A percentile compares a stretch with the other conserved stretches of the same genome.
Conservation (phyloP, 2,113 vertebrate species). For the Corynorhinus townsendii region DNA sequence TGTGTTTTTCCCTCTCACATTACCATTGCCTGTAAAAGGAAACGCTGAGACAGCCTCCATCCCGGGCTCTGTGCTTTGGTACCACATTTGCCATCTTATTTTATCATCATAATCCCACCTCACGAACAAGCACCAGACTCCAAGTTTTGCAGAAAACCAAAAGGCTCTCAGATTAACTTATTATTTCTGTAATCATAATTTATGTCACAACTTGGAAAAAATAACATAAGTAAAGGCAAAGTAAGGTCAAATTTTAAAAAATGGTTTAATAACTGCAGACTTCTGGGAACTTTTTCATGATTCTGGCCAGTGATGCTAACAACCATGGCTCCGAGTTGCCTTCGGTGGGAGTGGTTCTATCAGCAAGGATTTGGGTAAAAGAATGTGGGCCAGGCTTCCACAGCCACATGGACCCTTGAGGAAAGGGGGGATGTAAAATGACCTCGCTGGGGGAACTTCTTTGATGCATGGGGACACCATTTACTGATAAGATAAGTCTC, state of each 20-base stretch:
- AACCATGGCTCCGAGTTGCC: background rate
- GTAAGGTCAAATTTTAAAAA: background rate
- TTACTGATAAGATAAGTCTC: background rate
- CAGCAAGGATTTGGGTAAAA: background rate
- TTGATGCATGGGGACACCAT: too few species aligned
- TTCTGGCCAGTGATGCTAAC: background rate
- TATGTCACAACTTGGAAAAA: background rate
- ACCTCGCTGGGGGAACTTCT: too few species aligned
- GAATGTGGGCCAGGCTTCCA: too few species aligned
- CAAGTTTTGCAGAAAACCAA: background rate
- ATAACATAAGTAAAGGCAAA: background rate
- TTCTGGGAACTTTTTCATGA: background rate
- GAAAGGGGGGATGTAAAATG: too few species aligned
- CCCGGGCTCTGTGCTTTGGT: fast-evolving
- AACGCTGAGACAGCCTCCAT: fast-evolving
- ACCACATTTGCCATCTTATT: fast-evolving
- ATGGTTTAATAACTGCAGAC: background rate
- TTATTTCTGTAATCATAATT: background rate
- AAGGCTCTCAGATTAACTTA: background rate
- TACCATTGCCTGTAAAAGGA: background rate
- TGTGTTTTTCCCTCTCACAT: background rate
- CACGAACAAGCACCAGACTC: background rate
- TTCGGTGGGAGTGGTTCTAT: background rate
- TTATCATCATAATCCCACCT: background rate
- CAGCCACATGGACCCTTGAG: fast-evolving